These are phyloP conservation scores for Axinella damicornis DNA, from an alignment of 37 sponge, comb jelly and placozoan species.

Conservation along the genomic window DNA sequence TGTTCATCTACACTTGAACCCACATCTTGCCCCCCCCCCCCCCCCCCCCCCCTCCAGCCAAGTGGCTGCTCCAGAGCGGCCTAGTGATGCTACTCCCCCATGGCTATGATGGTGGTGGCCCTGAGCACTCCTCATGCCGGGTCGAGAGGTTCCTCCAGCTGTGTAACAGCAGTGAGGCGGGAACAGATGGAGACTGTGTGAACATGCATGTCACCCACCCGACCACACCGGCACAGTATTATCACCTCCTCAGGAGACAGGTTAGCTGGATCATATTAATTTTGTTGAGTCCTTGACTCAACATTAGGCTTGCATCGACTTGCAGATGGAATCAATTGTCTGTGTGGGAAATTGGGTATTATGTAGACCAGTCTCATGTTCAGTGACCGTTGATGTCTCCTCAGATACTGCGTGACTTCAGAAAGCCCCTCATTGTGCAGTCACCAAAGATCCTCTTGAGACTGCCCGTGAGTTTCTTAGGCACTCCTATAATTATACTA, in stretches of 20 bases:
- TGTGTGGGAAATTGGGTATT: too few relatives aligned
- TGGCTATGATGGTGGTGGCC: conserved; percentile 96
- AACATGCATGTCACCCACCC: conserved; percentile 91
- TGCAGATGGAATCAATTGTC: too few relatives aligned
- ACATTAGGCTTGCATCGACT: too few relatives aligned
- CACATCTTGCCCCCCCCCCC: too few relatives aligned
- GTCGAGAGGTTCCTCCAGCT: conserved; percentile 92
- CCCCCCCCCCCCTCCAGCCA: conserved; percentile 46
- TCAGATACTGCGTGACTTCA: conserved; percentile 90
- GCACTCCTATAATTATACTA: too few relatives aligned
- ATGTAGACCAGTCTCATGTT: too few relatives aligned
- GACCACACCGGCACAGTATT: conserved; percentile 98
- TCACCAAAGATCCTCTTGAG: conserved; percentile 92
- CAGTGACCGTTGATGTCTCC: too few relatives aligned
- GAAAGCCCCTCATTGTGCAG: conserved; percentile 92
- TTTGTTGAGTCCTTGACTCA: too few relatives aligned
- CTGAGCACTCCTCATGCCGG: conserved; percentile 95
- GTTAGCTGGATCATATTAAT: conserved; percentile 1
- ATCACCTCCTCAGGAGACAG: conserved; percentile 89
- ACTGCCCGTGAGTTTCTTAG: conserved; percentile 68
- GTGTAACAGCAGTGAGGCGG: conserved; percentile 68
- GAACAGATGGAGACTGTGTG: conserved; percentile 84
- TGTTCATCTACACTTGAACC: too few relatives aligned
- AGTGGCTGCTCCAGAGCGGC: conserved; percentile 96
- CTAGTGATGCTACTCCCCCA: conserved; percentile 94